These are phyloP conservation scores for Lottia scabra DNA, from an alignment of 2,888 invertebrate species.

Conservation along the genomic window DNA sequence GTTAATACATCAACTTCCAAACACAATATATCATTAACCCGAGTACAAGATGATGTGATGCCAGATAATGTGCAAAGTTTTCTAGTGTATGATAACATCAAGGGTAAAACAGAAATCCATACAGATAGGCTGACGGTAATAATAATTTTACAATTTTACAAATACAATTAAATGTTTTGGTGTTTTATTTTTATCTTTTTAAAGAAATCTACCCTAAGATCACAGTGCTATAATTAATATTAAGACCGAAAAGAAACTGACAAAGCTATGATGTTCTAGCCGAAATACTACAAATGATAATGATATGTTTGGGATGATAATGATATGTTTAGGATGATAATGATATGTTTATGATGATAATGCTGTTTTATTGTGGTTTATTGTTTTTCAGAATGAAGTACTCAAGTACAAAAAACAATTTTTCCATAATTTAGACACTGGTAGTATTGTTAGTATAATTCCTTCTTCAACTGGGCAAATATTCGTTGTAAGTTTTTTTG, in stretches of 20 bases:
- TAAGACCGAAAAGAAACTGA: no score
- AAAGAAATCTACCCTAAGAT: no score
- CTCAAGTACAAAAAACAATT: constrained; percentile 42
- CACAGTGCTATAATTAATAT: no score
- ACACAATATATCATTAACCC: constrained; percentile 40
- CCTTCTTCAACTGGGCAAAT: background rate
- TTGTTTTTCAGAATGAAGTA: constrained; percentile 25
- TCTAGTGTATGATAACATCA: constrained; percentile 38
- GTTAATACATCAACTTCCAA: constrained; percentile 34
- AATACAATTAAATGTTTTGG: no score
- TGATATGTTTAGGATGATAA: no score
- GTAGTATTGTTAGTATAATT: constrained; percentile 43
- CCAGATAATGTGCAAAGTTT: constrained; percentile 44
- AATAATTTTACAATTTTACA: no score
- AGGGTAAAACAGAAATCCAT: constrained; percentile 43
- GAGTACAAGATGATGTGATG: constrained; percentile 40
- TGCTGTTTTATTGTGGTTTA: no score
- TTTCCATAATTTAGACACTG: constrained; percentile 45
- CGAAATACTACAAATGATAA: no score
- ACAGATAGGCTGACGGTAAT: constrained; percentile 42
- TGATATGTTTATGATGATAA: no score
- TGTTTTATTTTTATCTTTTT: no score
- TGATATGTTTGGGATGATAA: no score
- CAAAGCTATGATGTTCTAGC: no score
- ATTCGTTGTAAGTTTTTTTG: background rate